These are phyloP conservation scores for Enteromius treurensis DNA, from an alignment of 2,797 vertebrate species.

Conservation along the genomic window DNA sequence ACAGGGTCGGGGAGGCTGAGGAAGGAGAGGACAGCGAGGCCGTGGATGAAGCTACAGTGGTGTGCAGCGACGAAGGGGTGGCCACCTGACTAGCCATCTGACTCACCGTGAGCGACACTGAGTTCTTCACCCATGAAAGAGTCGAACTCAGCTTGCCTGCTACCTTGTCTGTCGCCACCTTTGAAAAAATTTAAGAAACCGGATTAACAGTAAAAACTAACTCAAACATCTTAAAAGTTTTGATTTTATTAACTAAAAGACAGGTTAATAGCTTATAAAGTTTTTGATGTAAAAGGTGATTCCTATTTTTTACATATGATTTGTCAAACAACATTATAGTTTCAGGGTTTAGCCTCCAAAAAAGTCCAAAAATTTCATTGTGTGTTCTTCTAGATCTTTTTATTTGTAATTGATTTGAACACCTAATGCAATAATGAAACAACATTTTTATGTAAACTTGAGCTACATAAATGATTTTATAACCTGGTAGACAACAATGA, in stretches of 20 bases:
- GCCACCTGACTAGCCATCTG: conserved; percentile 99
- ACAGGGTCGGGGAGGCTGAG: conserved; percentile 84
- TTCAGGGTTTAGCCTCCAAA: not conserved
- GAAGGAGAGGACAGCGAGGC: conserved; percentile 85
- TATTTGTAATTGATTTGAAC: not conserved
- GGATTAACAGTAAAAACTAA: not conserved
- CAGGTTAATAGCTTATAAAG: not conserved
- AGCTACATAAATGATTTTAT: not conserved
- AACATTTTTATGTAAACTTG: not conserved
- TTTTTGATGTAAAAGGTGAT: not conserved
- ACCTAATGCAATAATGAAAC: not conserved
- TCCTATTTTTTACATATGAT: not conserved
- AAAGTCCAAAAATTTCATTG: not conserved
- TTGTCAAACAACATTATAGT: not conserved
- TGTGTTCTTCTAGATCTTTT: not conserved
- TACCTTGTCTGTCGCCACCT: conserved; percentile 99
- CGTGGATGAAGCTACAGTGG: conserved; percentile 83
- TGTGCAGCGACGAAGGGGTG: conserved; percentile 86
- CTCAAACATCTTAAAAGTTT: not conserved
- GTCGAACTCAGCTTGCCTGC: conserved; percentile 98
- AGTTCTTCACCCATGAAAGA: conserved; percentile 99
- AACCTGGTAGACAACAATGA: not conserved
- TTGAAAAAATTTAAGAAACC: conserved; percentile 8
- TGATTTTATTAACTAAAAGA: not conserved
- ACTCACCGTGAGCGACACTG: conserved; percentile 96